Evolutionary conservation across 2,113 vertebrate species (phyloP), one percentile per base, ranked within the genome.

Genomic region (Trogon surrucura): DNA sequence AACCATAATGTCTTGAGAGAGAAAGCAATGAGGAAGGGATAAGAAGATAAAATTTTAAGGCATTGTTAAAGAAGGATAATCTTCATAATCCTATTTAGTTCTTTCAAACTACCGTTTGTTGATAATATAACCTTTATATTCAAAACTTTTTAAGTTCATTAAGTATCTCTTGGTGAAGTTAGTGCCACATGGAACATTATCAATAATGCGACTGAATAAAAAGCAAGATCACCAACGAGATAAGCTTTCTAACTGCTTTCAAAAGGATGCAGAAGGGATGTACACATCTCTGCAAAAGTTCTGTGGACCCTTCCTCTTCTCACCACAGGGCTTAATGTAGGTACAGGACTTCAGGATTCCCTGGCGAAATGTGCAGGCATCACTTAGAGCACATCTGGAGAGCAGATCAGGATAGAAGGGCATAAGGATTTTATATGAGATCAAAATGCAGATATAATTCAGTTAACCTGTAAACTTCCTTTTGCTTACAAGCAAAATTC

Each of bases 1-100:
- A 98, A 98, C 97, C 98, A 96, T 98, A 98, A 98, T 98, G 97
- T 98, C 98, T 98, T 97, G 96, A 98, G 98, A 98, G 97, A 98
- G 89, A 98, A 98, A 97, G 97, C 96, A 98, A 97, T 94, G 97
- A 96, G 96, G 95, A 98, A 98, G 94, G 96, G 92, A 97, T 98
- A 97, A 97, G 96, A 92, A 98, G 95, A 98, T 98, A 98, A 97
- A 98, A 98, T 97, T 97, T 97, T 98, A 98, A 98, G 95, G 91
- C 95, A 97, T 96, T 98, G 96, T 98, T 98, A 98, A 98, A 97
- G 95, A 98, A 98, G 80, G 96, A 96, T 98, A 98, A 98, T 98
- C 96, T 97, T 97, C 96, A 97, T 97, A 98, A 98, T 97, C 96
- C 88, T 97, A 97, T 98, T 98, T 97, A 91, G 96, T 93, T 97